Conservation (phyloP, 1,140 invertebrate genomes). For the Drosophila rhopaloa region DNA sequence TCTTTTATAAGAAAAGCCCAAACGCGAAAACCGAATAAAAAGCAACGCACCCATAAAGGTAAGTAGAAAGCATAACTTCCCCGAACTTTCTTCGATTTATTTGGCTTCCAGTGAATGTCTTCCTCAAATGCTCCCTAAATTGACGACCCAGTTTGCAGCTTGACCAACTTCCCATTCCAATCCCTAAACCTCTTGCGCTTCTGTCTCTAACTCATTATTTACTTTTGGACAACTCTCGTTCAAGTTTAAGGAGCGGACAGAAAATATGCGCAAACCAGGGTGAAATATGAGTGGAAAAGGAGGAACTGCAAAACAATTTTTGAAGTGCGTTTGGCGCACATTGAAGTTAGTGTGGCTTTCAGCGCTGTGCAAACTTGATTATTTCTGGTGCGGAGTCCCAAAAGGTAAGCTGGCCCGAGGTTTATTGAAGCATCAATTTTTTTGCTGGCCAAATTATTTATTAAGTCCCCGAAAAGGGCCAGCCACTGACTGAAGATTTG, state of each 20-base stretch:
- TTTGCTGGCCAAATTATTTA: constrained; percentile 70
- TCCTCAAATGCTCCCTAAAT: not conserved
- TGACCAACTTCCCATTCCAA: constrained; percentile 17
- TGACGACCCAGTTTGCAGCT: constrained; percentile 7
- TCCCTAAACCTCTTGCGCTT: constrained; percentile 1
- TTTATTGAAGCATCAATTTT: constrained; percentile 75
- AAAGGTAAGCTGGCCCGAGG: constrained; percentile 44
- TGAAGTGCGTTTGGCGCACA: constrained; percentile 63
- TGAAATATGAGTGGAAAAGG: constrained; percentile 50
- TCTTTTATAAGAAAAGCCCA: not conserved
- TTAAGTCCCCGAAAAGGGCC: constrained; percentile 67
- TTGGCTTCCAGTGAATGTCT: constrained; percentile 6
- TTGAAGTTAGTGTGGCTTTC: constrained; percentile 70
- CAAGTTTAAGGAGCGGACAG: constrained; percentile 12
- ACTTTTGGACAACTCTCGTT: constrained; percentile 39
- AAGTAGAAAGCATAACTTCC: not conserved
- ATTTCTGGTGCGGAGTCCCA: constrained; percentile 42
- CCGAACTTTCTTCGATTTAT: constrained; percentile 1
- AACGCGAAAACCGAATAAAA: not conserved
- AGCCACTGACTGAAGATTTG: constrained; percentile 11
- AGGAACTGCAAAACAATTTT: constrained; percentile 57
- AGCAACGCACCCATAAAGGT: not conserved
- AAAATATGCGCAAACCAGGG: not conserved
- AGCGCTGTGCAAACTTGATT: constrained; percentile 69
- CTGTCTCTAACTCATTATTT: constrained; percentile 39